Conservation (phyloP, 1,140 invertebrate genomes). For the Sinonovacula constricta region DNA sequence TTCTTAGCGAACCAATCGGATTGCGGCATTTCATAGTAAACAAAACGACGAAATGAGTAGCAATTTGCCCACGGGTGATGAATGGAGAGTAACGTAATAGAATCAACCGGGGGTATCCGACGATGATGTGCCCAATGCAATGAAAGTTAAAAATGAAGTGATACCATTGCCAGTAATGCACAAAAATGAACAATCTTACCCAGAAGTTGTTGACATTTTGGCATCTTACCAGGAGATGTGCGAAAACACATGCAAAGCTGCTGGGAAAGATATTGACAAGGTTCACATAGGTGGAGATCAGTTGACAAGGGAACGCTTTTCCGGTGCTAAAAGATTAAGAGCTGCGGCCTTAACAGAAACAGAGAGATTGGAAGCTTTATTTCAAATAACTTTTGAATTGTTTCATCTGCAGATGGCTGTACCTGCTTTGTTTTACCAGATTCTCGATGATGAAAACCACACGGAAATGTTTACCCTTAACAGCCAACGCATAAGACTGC, state of each 20-base stretch:
- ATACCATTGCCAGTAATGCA: constrained; percentile 29
- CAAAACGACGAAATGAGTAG: no score
- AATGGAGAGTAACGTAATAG: background rate
- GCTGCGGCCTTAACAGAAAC: constrained; percentile 16
- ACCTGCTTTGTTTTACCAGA: constrained; percentile 32
- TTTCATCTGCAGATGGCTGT: constrained; percentile 54
- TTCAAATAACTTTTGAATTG: constrained; percentile 58
- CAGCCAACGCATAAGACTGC: constrained; percentile 8
- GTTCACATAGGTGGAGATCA: constrained; percentile 54
- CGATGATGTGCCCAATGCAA: no score
- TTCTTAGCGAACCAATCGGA: no score
- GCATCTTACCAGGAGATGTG: constrained; percentile 25
- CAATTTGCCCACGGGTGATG: no score
- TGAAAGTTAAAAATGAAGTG: constrained; percentile 24
- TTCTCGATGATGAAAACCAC: constrained; percentile 32
- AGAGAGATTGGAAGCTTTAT: constrained; percentile 44
- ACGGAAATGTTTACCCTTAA: constrained; percentile 36
- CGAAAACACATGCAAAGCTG: constrained; percentile 5
- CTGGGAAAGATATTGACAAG: background rate
- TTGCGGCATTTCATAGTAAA: no score
- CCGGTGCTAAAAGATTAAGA: constrained; percentile 46
- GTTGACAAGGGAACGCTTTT: constrained; percentile 54
- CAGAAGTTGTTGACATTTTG: constrained; percentile 38
- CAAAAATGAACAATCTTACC: constrained; percentile 51
- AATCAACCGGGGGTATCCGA: no score